Conservation (phyloP, 2,888 invertebrate genomes). For the Chirona hameri region DNA sequence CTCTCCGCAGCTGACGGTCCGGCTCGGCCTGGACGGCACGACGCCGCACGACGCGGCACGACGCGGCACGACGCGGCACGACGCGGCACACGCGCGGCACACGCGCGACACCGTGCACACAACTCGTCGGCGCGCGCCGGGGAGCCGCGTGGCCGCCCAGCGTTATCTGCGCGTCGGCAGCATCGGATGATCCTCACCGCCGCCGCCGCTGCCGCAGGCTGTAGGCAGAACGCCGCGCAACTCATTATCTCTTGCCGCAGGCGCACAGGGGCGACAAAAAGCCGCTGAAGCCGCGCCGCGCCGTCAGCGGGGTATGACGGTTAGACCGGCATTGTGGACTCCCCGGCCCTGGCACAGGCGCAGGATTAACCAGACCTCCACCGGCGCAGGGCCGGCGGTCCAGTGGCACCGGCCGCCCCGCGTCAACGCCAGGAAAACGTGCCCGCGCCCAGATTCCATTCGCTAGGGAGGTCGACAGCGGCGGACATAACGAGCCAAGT, state of each 20-base stretch:
- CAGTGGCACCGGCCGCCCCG: too few species aligned
- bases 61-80: conserved; percentile 5
- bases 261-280: neutral
- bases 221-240: neutral
- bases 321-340: neutral
- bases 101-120: neutral
- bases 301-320: neutral
- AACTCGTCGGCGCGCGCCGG: neutral
- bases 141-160: neutral
- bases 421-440: too few species aligned
- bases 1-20: neutral
- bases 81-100: neutral
- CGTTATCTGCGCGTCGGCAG: neutral
- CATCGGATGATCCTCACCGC: neutral
- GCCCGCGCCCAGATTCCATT: too few species aligned
- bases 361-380: too few species aligned
- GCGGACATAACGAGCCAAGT: too few species aligned
- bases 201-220: neutral
- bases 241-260: neutral
- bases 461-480: too few species aligned
- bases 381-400: too few species aligned
- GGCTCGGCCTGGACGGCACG: neutral
- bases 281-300: neutral
- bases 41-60: neutral
- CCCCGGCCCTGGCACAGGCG: neutral